phyloP scores from a whole-genome alignment of 1,140 invertebrate genomes.

The Calosoma granatense region DNA sequence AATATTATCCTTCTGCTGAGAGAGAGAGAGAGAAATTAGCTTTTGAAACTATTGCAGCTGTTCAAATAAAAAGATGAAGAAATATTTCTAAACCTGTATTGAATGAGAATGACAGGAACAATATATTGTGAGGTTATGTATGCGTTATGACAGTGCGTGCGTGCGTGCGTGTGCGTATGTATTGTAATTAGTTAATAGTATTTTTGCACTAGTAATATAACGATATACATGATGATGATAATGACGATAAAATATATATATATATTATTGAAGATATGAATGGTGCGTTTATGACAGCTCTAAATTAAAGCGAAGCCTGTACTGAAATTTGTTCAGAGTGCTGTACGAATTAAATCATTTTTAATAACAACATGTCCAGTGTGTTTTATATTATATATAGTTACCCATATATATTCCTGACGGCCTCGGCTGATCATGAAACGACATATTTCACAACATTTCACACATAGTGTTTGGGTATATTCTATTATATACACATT shows the following conservation, averaged over 20 bases:
- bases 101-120: too few species aligned
- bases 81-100: neutral
- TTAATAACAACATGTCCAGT: too few species aligned
- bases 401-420: neutral
- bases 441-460: too few species aligned
- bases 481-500: too few species aligned
- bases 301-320: neutral
- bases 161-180: conserved; percentile 16
- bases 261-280: too few species aligned
- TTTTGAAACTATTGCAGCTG: neutral
- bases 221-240: neutral
- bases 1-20: too few species aligned
- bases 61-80: neutral
- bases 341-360: conserved; percentile 6
- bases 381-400: too few species aligned
- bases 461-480: too few species aligned
- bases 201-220: conserved; percentile 31
- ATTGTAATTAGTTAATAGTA: conserved; percentile 28
- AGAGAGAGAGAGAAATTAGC: neutral
- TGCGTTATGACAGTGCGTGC: too few species aligned
- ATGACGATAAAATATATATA: conserved; percentile 11
- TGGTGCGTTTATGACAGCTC: neutral
- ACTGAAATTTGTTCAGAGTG: neutral
- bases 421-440: too few species aligned
- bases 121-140: neutral